A percentile compares a stretch with the other conserved stretches of the same genome.
These are phyloP conservation scores for Leguminivora glycinivorella DNA, from an alignment of 1,140 invertebrate genomes.

Conservation along the genomic window DNA sequence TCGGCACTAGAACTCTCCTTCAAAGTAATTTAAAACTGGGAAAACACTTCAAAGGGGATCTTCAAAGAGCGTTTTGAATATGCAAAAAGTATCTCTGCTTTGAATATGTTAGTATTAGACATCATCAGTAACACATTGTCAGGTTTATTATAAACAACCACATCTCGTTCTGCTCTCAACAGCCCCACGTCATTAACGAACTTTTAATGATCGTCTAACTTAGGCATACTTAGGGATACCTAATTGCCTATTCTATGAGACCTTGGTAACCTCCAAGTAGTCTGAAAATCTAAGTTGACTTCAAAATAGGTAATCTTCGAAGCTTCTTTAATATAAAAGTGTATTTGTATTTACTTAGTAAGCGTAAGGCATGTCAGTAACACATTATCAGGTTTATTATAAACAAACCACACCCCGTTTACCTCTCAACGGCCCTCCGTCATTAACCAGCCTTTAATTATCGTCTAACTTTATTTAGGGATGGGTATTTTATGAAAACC, in stretches of 20 bases:
- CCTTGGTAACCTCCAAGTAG: too few species aligned
- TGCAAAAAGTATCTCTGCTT: too few species aligned
- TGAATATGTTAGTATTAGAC: too few species aligned
- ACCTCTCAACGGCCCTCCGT: constrained; percentile 18
- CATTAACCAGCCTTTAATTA: constrained; percentile 22
- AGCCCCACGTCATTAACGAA: not conserved
- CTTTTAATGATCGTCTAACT: constrained; percentile 5
- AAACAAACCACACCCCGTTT: constrained; percentile 18
- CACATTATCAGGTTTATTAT: constrained; percentile 12
- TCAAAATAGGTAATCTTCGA: too few species aligned
- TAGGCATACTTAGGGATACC: not conserved
- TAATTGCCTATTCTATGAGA: too few species aligned
- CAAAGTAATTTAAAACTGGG: too few species aligned
- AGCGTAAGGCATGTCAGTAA: not conserved
- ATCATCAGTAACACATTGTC: not conserved
- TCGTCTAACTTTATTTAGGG: constrained; percentile 26
- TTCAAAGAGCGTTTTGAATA: too few species aligned
- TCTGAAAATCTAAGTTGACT: too few species aligned
- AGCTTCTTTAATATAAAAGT: not conserved
- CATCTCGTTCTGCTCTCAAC: not conserved
- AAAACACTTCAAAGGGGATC: too few species aligned
- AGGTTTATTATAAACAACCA: constrained; percentile 6
- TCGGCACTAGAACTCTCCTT: too few species aligned
- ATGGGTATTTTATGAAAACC: not conserved
- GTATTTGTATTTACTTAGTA: not conserved